Conservation (phyloP, 1,140 invertebrate species). For the Caenorhabditis tropicalis region DNA sequence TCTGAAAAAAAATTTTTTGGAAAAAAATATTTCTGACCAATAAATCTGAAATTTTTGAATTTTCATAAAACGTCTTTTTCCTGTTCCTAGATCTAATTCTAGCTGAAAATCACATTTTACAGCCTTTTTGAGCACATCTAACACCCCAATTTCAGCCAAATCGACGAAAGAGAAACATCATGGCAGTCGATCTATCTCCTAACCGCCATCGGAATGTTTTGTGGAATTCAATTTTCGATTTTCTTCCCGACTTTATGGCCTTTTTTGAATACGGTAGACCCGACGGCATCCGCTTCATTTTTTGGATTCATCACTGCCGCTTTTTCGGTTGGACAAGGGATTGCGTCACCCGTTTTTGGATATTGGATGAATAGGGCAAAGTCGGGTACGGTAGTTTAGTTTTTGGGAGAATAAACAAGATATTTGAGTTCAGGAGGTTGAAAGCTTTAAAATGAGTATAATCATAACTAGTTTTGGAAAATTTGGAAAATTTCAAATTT, state of each 20-base stretch:
- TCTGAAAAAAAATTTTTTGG: no score
- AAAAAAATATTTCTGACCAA: no score
- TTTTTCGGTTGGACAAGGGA: conserved; percentile 40
- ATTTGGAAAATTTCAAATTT: not conserved
- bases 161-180: conserved; percentile 1
- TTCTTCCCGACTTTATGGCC: conserved; percentile 49
- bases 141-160: not conserved
- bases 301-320: conserved; percentile 49
- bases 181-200: conserved; percentile 47
- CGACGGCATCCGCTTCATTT: conserved; percentile 38
- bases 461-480: not conserved
- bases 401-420: not conserved
- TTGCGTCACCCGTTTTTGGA: conserved; percentile 39
- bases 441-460: not conserved
- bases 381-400: not conserved
- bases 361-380: conserved; percentile 51
- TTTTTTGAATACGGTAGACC: conserved; percentile 44
- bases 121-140: no score
- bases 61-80: no score
- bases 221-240: conserved; percentile 49
- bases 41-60: no score
- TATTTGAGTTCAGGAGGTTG: no score
- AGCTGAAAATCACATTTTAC: no score
- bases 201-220: conserved; percentile 42
- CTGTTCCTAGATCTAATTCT: no score